A percentile compares a stretch with the other conserved stretches of the same genome.
Conservation (phyloP, 2,797 vertebrate genomes). For the Tragelaphus oryx region DNA sequence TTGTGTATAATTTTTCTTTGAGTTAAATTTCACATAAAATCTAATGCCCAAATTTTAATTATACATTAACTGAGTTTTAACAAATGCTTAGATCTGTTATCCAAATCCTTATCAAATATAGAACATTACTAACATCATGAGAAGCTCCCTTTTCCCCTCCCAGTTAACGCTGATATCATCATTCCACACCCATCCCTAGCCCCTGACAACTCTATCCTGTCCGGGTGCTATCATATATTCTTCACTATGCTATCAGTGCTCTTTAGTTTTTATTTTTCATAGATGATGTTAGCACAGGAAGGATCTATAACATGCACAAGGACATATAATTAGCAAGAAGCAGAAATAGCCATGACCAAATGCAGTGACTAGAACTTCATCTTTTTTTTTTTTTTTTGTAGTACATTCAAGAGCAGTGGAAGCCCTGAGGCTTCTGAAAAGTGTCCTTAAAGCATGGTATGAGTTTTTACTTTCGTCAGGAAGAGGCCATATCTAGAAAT, state of each 20-base stretch:
- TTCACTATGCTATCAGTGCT: background rate
- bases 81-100: background rate
- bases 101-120: background rate
- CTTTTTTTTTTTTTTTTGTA: background rate
- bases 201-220: background rate
- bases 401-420: background rate
- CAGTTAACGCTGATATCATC: background rate
- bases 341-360: background rate
- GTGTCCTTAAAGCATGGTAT: background rate
- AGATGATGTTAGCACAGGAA: background rate
- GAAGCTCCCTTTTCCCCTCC: background rate
- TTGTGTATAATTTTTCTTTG: background rate
- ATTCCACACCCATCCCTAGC: background rate
- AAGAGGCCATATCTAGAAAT: background rate
- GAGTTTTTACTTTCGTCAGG: background rate
- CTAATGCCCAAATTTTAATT: background rate
- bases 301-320: background rate
- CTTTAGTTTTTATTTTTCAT: background rate
- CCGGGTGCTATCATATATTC: background rate
- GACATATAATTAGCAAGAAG: background rate
- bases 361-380: background rate
- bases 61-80: background rate
- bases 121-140: background rate
- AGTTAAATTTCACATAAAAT: constrained; percentile 29
- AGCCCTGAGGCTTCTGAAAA: background rate